Evolutionary conservation across 2,888 invertebrate genomes (phyloP), one percentile per base, ranked within the genome.

Genomic region (Meandrusa payeni): DNA sequence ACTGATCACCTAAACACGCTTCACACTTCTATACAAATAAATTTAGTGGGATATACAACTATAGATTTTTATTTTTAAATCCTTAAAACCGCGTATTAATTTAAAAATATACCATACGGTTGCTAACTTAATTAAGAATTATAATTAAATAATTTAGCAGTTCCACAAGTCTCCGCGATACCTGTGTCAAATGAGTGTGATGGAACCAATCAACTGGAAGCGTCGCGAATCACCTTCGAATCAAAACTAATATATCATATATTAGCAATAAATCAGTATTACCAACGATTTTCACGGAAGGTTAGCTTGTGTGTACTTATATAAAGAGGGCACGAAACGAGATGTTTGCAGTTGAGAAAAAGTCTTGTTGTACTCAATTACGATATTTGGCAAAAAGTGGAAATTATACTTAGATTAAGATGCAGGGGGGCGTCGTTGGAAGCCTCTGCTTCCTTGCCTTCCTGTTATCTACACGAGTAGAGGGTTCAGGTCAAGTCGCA

Each of bases 371-470:
- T 9, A 31, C 24, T 47, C 37, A 46, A 50, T 46, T 46, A 46
- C 47, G 49, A 22, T 24, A 26, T 47, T 47, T 39, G 13, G 40
- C 36, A 6, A 39, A 49, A 47, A 41, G 48, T 51, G 50, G 52
- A 54, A 29, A 12, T 29, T 24, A 31, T 31, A 12, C 23, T 43
- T 11, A 38, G 19, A 38, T 44, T 51, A 43, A 47, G 39, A 67
- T 65, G 67, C 57, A 52, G 56, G 58, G 51, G 41, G 58, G 53
- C 51, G 42, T 46, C 19, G 26, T 58, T 29, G 48, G 61, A 50
- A 57, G 64, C 51, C n/a, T 62, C 9, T 56, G 55, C 56, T 59
- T 61, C 60, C 54, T 66, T 27, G 56, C 61, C 57, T 58, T 57
- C 59, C 54, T 64, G 52, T 49, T 59, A 47, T 57, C 55, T 47